Conservation (phyloP, 2,113 vertebrate species). For the Emydocephalus ijimae region DNA sequence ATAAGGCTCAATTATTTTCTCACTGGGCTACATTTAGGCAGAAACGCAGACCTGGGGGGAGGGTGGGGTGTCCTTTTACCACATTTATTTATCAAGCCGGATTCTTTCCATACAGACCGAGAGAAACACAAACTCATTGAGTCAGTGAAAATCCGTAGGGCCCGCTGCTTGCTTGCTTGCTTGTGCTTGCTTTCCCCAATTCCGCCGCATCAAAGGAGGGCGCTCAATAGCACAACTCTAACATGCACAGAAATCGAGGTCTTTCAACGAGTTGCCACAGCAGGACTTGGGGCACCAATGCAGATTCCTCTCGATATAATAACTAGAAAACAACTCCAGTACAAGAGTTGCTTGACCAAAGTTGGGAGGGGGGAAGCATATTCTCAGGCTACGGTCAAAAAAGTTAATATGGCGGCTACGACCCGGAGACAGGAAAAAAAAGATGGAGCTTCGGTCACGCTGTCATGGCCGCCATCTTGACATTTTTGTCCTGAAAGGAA, state of each 20-base stretch:
- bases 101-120: background rate
- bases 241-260: background rate
- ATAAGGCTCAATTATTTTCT: background rate
- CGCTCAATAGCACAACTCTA: background rate
- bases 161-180: background rate
- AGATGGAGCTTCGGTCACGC: background rate
- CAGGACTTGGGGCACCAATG: background rate
- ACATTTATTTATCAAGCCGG: too few species aligned
- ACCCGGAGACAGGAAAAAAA: too few species aligned
- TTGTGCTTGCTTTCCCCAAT: background rate
- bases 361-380: too few species aligned
- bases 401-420: background rate
- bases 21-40: background rate
- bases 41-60: background rate
- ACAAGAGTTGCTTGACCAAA: background rate
- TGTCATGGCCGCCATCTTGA: background rate
- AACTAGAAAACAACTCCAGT: background rate
- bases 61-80: background rate
- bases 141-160: background rate
- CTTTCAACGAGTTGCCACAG: too few species aligned
- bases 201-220: background rate
- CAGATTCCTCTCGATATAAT: background rate
- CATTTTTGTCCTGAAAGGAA: background rate
- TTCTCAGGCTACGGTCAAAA: background rate
- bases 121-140: too few species aligned